Evolutionary conservation across 2,113 vertebrate genomes (phyloP), one percentile per base, ranked within the genome.

Genomic region (Pitta sordida): DNA sequence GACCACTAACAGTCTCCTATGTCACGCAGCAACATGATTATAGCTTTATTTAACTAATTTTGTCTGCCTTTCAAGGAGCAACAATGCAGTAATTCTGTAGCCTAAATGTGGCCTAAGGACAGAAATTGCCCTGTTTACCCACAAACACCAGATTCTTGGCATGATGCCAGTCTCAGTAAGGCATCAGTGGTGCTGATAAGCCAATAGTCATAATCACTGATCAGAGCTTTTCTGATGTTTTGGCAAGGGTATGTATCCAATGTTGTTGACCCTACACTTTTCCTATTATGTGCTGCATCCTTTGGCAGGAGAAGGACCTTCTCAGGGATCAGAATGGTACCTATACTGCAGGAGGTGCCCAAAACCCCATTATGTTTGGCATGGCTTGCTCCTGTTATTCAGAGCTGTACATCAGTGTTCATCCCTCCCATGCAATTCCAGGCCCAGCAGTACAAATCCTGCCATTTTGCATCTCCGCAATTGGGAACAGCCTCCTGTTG

Each of bases 31-130:
- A 77, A 74, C 22, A 7, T 34, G 62, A 67, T 90, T 68, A 84
- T 7, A 79, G 92, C 70, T 94, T 94, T 83, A 62, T 84, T 92
- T 85, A 59, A 52, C 86, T 81, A 9, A 52, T 86, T 88, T 55
- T 30, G 51, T 43, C 83, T 83, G 77, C 59, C 41, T 94, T 91
- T 83, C 74, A 87, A 89, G 74, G 51, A 93, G 65, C 65, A 91
- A 59, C 86, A 90, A 48, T 48, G 67, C 63, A 63, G 51, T 14
- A 3, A 85, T 79, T 93, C 70, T 73, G 62, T 15, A 9, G 14
- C 8, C 52, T 65, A n/a, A 78, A 62, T 37, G 41, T 39, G 58
- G 53, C 63, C 74, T 65, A 21, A 85, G 92, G 91, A 71, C 91
- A 94, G 46, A 65, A 83, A 76, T 41, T 23, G 29, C 68, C 63